phyloP scores from a whole-genome alignment of 2,797 vertebrate genomes.

The Clarias platycephalus region DNA sequence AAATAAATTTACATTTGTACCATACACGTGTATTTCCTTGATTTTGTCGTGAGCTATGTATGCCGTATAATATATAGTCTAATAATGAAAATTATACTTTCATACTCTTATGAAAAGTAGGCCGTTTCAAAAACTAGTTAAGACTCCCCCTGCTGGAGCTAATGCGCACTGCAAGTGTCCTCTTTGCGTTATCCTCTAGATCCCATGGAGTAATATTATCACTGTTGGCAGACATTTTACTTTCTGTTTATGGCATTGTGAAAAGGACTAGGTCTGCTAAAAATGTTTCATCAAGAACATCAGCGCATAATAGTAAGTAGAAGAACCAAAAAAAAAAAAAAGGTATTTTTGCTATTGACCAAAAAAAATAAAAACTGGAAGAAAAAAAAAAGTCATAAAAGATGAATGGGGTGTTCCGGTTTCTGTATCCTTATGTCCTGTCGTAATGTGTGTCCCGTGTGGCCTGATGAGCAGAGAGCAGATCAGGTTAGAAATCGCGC shows the following conservation, averaged over 20 bases:
- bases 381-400: conserved; percentile 8
- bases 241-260: conserved; percentile 13
- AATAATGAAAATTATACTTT: background rate
- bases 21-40: background rate
- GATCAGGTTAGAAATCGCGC: conserved; percentile 9
- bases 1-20: background rate
- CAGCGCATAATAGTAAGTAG: conserved; percentile 56
- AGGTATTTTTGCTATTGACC: conserved; percentile 66
- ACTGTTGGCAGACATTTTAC: conserved; percentile 22
- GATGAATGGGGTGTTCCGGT: conserved; percentile 64
- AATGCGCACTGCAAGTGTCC: conserved; percentile 20
- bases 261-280: conserved; percentile 37
- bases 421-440: conserved; percentile 48
- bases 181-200: conserved; percentile 14
- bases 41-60: background rate
- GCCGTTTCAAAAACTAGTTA: background rate
- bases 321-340: conserved; percentile 68
- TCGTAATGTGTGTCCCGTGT: conserved; percentile 58
- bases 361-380: conserved; percentile 46
- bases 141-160: conserved; percentile 45
- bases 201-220: conserved; percentile 14
- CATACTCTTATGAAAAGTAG: background rate
- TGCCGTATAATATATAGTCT: background rate
- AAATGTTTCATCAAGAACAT: conserved; percentile 56
- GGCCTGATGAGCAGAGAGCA: conserved; percentile 50